Evolutionary conservation across 2,888 invertebrate genomes (phyloP), one percentile per base, ranked within the genome.

Genomic region (Xylophagus ater): DNA sequence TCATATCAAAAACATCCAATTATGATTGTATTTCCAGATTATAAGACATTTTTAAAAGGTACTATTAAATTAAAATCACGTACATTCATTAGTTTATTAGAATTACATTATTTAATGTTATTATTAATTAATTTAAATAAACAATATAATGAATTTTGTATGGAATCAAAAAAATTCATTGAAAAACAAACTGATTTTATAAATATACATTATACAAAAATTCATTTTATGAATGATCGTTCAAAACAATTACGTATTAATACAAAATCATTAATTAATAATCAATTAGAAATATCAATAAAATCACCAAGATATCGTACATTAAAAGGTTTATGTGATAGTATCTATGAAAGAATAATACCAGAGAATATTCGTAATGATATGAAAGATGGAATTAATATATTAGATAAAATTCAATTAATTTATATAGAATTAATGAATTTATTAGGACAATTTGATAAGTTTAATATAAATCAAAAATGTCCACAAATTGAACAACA

Each of bases 21-120:
- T 4, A 25, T 59, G 1, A 51, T 59, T 34, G 58, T 60, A 0
- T 63, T 63, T 36, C 49, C 55, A n/a, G 50, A 54, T 38, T 54
- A 56, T 0, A 45, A 53, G 1, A 43, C 50, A 4, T 62, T 65
- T 3, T 35, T 57, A 1, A 44, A 46, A 3, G 63, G 59, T 9
- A 50, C 60, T 19, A 51, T 56, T 1, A 54, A 54, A 29, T 48
- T 64, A 3, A 62, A 62, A 46, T 49, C 47, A 1, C 58, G 58
- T 39, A 61, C 62, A 0, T 64, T 60, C 39, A 53, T 62, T 35
- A 41, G 55, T 21, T 47, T 64, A 2, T 45, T 62, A 2, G 60
- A 64, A 41, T 51, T 64, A 51, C 62, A 64, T 39, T 59, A 54
- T 3, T 56, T 59, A 1, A 47, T 63, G 4, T 56, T 56, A 43